A percentile compares a stretch with the other conserved stretches of the same genome.
Evolutionary conservation across 2,113 vertebrate genomes (phyloP).

Genomic region (Microtus ochrogaster): DNA sequence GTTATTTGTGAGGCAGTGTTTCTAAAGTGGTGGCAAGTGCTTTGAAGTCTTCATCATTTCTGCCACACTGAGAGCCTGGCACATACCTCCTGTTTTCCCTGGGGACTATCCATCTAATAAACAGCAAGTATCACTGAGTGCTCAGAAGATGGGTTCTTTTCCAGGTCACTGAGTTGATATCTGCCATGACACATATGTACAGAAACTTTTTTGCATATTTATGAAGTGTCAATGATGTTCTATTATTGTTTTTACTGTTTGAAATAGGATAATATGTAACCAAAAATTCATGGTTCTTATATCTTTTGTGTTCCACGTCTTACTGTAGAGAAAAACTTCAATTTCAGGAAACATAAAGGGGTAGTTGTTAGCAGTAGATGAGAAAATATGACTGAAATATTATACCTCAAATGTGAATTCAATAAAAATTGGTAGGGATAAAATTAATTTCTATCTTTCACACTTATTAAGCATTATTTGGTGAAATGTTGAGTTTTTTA

Average conservation of each 20-base stretch:
- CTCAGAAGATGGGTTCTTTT: not conserved
- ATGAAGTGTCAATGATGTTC: not conserved
- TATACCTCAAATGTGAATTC: not conserved
- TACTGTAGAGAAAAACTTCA: not conserved
- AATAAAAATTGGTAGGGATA: slow-evolving; percentile 28
- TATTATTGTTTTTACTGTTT: not conserved
- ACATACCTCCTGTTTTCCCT: not conserved
- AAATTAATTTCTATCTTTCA: not conserved
- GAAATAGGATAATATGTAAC: not conserved
- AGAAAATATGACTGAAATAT: not conserved
- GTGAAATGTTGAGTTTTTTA: not conserved
- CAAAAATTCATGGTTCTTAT: not conserved
- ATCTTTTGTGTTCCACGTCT: not conserved
- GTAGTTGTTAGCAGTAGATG: not conserved
- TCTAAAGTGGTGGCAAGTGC: not conserved
- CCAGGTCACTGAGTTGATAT: not conserved
- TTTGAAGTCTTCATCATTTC: slow-evolving; percentile 31
- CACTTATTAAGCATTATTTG: not conserved
- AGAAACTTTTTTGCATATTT: not conserved
- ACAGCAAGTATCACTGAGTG: not conserved
- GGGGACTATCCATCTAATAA: not conserved
- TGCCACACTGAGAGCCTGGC: not conserved
- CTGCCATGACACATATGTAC: rapidly evolving
- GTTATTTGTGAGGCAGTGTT: slow-evolving; percentile 1
- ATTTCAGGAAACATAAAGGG: not conserved